Evolutionary conservation across 1,140 invertebrate species (phyloP), one percentile per base, ranked within the genome.

Genomic region (Acromyrmex heyeri): DNA sequence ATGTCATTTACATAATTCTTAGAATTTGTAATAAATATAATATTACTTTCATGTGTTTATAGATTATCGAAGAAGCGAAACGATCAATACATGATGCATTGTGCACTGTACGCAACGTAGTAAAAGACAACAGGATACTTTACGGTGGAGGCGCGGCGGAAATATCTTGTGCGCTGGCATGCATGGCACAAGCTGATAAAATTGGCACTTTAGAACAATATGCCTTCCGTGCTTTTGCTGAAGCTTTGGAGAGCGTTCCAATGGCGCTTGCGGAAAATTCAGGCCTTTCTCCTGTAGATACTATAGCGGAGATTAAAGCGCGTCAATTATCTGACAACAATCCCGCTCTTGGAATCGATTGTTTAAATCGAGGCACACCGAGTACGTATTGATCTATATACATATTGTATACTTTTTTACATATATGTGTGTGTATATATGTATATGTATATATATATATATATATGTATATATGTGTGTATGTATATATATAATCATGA

Each of bases 71-170:
- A 83, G 99, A 99, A 95, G 99, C 99, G 1, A 99, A 99, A 94
- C 96, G 99, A 18, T 99, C 98, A 91, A 97, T 99, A 57, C 99
- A 99, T 93, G 99, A 99, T 96, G 99, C 99, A 2, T 95, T 99
- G 12, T 99, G 99, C 95, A 98, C 99, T 61, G 98, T 99, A 18
- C 97, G 99, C 73, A 99, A 99, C 93, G 96, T 99, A 69, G 97
- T 99, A 2, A 96, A 96, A 93, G 99, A 99, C 93, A 97, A 98
- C 59, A 97, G 98, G 87, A 97, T 99, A 89, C 98, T 99, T 8
- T 99, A 99, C 95, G 99, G 99, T 30, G 99, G 99, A 85, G 99
- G 99, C 38, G 98, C 99, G 3, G 97, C 99, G 7, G 99, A 99
- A 96, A 97, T 99, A 67, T 97, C 99, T 3, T 99, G 99, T 94